Evolutionary conservation across 2,888 invertebrate genomes (phyloP).

Genomic region (Iselma pallidipennis): DNA sequence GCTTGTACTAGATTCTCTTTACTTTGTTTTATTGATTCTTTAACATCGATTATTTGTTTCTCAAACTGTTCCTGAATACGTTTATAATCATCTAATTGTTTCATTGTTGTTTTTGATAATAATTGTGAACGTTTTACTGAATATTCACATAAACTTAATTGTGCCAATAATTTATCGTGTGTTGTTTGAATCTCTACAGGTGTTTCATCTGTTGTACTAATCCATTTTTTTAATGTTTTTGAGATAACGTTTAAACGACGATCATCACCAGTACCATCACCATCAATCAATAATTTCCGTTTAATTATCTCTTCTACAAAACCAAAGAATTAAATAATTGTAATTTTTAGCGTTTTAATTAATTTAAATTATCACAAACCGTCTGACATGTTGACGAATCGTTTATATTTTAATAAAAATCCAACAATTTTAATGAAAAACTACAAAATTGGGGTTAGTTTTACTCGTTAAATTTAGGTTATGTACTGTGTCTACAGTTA

Average conservation of each 20-base stretch:
- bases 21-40: conserved; percentile 78
- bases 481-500: no score
- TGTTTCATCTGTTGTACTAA: conserved; percentile 67
- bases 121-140: conserved; percentile 82
- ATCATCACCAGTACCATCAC: conserved; percentile 97
- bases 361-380: background rate
- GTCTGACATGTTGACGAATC: background rate
- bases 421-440: no score
- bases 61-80: conserved; percentile 76
- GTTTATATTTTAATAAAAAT: no score
- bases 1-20: conserved; percentile 81
- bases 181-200: conserved; percentile 70
- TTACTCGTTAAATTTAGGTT: no score
- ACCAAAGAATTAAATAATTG: background rate
- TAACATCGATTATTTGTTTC: conserved; percentile 77
- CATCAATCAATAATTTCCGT: conserved; percentile 89
- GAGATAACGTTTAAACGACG: conserved; percentile 82
- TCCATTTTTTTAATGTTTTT: conserved; percentile 83
- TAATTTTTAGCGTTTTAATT: background rate
- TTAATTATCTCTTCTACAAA: conserved; percentile 90
- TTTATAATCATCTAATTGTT: conserved; percentile 82
- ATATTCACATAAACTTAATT: conserved; percentile 86
- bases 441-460: no score
- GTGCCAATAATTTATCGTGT: conserved; percentile 79
- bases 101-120: conserved; percentile 79